A percentile compares a stretch with the other conserved stretches of the same genome.
Evolutionary conservation across 2,797 vertebrate species (phyloP).

Genomic region (Hoplostethus atlanticus): DNA sequence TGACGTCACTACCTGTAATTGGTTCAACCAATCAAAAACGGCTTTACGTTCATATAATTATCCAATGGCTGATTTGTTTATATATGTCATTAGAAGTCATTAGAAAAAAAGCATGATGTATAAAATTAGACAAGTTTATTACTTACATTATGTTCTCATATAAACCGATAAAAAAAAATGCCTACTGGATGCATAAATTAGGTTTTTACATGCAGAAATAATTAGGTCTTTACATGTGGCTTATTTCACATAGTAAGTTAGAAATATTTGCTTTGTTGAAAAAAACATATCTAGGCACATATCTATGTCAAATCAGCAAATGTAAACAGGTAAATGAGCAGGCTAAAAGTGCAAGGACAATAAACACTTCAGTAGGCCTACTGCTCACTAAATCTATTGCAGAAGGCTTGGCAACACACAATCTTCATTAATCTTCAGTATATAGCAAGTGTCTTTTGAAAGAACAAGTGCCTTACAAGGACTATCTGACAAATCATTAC

Average conservation of each 20-base stretch:
- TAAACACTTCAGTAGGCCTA: neutral
- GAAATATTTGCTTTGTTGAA: neutral
- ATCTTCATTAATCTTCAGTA: neutral
- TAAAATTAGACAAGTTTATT: neutral
- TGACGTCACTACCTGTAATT: slow-evolving; percentile 21
- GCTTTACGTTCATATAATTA: neutral
- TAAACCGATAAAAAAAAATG: slow-evolving; percentile 1
- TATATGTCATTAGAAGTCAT: neutral
- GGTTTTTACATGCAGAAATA: slow-evolving; percentile 16
- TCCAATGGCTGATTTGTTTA: neutral
- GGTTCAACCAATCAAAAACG: slow-evolving; percentile 16
- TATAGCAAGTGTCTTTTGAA: neutral
- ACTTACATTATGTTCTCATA: neutral
- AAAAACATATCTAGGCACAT: neutral
- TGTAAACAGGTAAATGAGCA: slow-evolving; percentile 38
- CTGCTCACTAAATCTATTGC: neutral
- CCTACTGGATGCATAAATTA: neutral
- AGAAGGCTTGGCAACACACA: neutral
- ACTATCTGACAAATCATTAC: neutral
- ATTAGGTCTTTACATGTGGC: too few species aligned
- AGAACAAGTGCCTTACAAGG: neutral
- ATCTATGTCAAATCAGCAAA: slow-evolving; percentile 9
- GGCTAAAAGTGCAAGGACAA: slow-evolving; percentile 43
- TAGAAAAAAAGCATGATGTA: neutral
- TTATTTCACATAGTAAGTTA: neutral